Percentiles rank a stretch among this genome's conserved stretches.
phyloP scores from a whole-genome alignment of 2,888 invertebrate species.

The Sussaba pulchella region DNA sequence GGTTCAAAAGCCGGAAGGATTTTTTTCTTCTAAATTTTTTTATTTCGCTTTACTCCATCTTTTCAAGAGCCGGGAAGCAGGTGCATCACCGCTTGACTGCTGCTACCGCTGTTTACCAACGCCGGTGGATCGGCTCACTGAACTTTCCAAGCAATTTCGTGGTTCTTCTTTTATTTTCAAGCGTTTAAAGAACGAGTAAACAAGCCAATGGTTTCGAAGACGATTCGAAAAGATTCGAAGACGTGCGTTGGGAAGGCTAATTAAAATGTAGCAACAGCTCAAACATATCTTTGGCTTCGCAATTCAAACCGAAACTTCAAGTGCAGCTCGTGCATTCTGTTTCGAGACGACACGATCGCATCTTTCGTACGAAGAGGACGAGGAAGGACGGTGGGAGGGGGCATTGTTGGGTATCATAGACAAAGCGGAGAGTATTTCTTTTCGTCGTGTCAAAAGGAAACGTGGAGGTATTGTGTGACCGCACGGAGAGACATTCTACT shows the following conservation, averaged over 20 bases:
- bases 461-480: constrained; percentile 75
- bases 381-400: constrained; percentile 47
- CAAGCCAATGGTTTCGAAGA: neutral
- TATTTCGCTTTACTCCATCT: too few relatives aligned
- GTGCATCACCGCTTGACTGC: constrained; percentile 45
- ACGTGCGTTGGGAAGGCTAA: neutral
- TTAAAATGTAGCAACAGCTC: constrained; percentile 4
- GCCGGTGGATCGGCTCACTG: constrained; percentile 29
- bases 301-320: too few relatives aligned
- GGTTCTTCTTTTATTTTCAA: constrained; percentile 28
- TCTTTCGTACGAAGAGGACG: neutral
- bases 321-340: too few relatives aligned
- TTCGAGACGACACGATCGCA: too few relatives aligned
- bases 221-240: neutral
- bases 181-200: constrained; percentile 1
- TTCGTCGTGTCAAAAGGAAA: constrained; percentile 79
- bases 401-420: constrained; percentile 76
- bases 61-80: constrained; percentile 12
- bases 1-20: neutral
- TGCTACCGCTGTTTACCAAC: constrained; percentile 6
- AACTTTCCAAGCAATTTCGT: constrained; percentile 29
- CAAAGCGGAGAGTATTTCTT: constrained; percentile 80
- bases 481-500: constrained; percentile 32
- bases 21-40: constrained; percentile 23
- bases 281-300: too few relatives aligned